phyloP scores from a whole-genome alignment of 2,113 vertebrate genomes.

The crab-eating macaque (Macaca fascicularis) region DNA sequence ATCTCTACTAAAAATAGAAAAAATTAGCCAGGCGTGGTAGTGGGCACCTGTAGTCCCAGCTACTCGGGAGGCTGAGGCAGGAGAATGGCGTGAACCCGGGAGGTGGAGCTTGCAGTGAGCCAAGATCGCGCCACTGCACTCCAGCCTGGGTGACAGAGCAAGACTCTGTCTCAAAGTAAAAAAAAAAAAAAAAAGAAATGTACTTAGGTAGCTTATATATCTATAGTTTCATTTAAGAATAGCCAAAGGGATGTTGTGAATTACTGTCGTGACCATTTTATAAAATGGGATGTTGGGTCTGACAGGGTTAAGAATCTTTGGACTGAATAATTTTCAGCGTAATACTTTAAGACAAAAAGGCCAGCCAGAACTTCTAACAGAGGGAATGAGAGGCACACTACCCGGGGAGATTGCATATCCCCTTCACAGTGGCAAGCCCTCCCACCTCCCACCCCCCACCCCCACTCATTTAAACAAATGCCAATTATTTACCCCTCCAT shows the following conservation, averaged over 20 bases:
- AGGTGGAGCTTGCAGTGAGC: too few relatives aligned
- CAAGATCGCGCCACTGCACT: accelerated
- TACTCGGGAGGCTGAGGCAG: too few relatives aligned
- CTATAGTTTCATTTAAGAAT: background rate
- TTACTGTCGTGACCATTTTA: background rate
- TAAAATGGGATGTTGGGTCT: background rate
- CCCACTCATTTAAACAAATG: background rate
- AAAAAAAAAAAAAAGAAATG: too few relatives aligned
- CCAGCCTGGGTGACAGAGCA: too few relatives aligned
- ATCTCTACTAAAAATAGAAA: too few relatives aligned
- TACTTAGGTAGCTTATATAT: background rate
- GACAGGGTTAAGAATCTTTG: background rate
- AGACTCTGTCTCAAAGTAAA: too few relatives aligned
- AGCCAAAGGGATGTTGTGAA: background rate
- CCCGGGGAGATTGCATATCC: background rate
- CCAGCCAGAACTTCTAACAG: background rate
- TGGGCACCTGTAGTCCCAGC: too few relatives aligned
- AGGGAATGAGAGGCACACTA: background rate
- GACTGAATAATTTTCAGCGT: background rate
- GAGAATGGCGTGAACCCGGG: too few relatives aligned
- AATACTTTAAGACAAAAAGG: background rate
- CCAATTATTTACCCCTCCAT: constrained; percentile 18
- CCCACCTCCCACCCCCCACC: accelerated
- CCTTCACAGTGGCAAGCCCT: background rate
- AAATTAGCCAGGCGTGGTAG: too few relatives aligned